Evolutionary conservation across 2,888 invertebrate species (phyloP), one percentile per base, ranked within the genome.

Genomic region (Dorcus hopei): DNA sequence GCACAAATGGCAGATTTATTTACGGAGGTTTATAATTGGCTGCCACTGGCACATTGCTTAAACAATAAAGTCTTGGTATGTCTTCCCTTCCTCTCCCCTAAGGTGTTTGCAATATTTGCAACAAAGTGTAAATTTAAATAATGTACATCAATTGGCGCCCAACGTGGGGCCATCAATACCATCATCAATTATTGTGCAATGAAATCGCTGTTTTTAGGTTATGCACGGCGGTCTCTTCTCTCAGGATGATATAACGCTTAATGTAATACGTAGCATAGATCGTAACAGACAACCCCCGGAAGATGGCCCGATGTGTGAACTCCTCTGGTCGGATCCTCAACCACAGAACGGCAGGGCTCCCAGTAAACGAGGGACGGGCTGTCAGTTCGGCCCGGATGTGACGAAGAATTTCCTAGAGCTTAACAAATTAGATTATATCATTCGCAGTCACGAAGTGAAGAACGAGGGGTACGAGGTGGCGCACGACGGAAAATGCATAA

Each of bases 151-250:
- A 11, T 41, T 41, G 11, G 14, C 6, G 41, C 6, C 4, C 41
- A 41, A 4, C 5, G 26, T 4, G 26, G 26, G 3, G 26, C 5
- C 26, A 4, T 26, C 26, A 26, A n/a, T 41, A 41, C 41, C 3
- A 19, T 19, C 19, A 0, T 19, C 19, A 19, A 19, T 19, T 19
- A 19, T 19, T 19, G 19, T 19, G 2, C 19, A 19, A 3, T 19
- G 26, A 33, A 33, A 33, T 3, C 26, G 26, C 6, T 42, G 11
- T 52, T 49, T 59, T 2, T 71, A 95, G 83, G 93, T 97, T 9
- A 98, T 97, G 95, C 99, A 99, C 76, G 99, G 99, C 5, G 99
- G 99, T 3, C 81, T 99, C 54, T 99, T 99, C 81, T 89, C 92
- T n/a, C 87, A 87, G 66, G 96, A 97, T 74, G 88, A 90, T 72